These are phyloP conservation scores for Tetragnatha versicolor DNA, from an alignment of 1,140 invertebrate species.

Conservation along the genomic window DNA sequence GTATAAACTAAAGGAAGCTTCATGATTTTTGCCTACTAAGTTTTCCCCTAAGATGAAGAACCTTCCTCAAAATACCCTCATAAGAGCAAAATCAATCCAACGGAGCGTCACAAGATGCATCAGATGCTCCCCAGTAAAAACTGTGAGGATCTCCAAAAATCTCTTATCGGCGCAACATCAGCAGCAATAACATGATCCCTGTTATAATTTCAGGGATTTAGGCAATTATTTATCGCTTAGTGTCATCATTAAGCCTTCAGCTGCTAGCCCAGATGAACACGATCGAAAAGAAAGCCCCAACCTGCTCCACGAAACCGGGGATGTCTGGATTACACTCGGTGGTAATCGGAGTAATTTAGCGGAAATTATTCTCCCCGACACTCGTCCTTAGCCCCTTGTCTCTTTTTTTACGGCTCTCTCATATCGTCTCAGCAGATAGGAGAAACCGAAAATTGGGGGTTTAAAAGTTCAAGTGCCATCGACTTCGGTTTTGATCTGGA, in stretches of 20 bases:
- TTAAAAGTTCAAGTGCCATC: no score
- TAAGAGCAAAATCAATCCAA: no score
- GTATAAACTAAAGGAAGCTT: no score
- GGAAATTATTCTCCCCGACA: constrained; percentile 19
- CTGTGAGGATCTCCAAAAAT: no score
- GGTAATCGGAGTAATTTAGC: constrained; percentile 35
- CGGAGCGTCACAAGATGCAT: no score
- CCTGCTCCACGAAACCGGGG: not conserved
- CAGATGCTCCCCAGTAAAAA: no score
- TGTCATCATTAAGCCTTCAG: constrained; percentile 31
- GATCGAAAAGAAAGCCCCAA: not conserved
- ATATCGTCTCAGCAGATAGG: no score
- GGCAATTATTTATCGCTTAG: constrained; percentile 43
- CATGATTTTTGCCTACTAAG: no score
- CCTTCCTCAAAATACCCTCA: no score
- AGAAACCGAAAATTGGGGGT: no score
- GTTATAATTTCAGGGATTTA: constrained; percentile 33
- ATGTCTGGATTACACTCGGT: constrained; percentile 9
- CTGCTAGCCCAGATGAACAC: not conserved
- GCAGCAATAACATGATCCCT: constrained; percentile 12
- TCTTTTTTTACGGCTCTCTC: not conserved
- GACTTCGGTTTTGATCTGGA: no score
- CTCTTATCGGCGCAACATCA: constrained; percentile 17
- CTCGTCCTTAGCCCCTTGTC: not conserved
- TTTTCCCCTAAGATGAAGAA: no score